Percentiles rank a stretch among this genome's conserved stretches.
These are phyloP conservation scores for Eira barbara DNA, from an alignment of 2,113 vertebrate species.

Conservation along the genomic window DNA sequence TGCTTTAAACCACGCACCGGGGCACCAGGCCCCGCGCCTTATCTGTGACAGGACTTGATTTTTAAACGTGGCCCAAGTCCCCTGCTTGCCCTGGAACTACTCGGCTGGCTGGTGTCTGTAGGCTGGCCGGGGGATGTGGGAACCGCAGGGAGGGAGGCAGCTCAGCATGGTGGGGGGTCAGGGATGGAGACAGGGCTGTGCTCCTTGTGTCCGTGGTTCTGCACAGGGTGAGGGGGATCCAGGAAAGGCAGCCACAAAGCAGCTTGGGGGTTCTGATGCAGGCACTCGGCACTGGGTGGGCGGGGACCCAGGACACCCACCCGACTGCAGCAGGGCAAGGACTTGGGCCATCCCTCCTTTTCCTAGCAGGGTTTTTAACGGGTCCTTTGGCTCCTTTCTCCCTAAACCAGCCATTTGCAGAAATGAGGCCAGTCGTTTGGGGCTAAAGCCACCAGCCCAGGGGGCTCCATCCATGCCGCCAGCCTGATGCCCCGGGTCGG, in stretches of 20 bases:
- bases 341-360: neutral
- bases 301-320: fast-evolving
- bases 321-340: fast-evolving
- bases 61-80: fast-evolving
- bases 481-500: neutral
- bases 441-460: neutral
- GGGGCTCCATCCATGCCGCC: neutral
- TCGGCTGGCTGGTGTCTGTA: fast-evolving
- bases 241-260: too few relatives aligned
- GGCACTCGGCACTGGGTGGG: fast-evolving
- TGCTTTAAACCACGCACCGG: neutral
- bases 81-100: fast-evolving
- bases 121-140: too few relatives aligned
- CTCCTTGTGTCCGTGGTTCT: neutral
- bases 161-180: fast-evolving
- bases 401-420: neutral
- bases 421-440: neutral
- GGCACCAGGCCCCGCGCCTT: fast-evolving
- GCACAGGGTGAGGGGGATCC: neutral
- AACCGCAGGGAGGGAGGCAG: fast-evolving
- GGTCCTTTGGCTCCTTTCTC: neutral
- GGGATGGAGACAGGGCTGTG: fast-evolving
- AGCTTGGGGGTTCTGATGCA: neutral
- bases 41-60: fast-evolving
- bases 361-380: fast-evolving